phyloP scores from a whole-genome alignment of 2,113 vertebrate genomes.

The Mellivora capensis region DNA sequence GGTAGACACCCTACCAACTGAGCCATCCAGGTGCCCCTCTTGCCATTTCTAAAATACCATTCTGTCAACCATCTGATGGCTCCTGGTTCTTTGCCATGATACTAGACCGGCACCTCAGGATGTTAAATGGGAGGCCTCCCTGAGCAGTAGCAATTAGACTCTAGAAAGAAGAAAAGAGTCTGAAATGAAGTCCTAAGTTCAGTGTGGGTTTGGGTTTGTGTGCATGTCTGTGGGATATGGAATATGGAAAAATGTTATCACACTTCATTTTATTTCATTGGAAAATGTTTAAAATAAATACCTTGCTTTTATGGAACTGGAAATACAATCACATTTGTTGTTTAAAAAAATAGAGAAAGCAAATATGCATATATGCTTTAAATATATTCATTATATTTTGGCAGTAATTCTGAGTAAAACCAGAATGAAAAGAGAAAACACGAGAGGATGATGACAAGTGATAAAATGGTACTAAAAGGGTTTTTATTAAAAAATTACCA shows the following conservation, averaged over 20 bases:
- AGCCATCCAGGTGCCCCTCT: neutral
- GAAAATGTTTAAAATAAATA: constrained; percentile 43
- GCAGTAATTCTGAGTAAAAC: constrained; percentile 1
- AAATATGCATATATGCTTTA: neutral
- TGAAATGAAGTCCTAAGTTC: constrained; percentile 69
- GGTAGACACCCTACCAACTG: neutral
- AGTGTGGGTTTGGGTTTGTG: neutral
- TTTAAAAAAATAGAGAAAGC: neutral
- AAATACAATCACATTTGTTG: neutral
- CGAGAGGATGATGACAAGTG: constrained; percentile 1
- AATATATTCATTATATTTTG: constrained; percentile 26
- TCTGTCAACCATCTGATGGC: neutral
- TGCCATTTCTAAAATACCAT: neutral
- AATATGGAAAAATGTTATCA: neutral
- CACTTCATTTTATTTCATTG: constrained; percentile 17
- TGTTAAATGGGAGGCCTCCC: neutral
- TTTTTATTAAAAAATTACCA: constrained; percentile 34
- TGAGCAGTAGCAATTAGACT: neutral
- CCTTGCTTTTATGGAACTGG: neutral
- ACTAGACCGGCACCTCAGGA: neutral
- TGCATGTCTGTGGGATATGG: neutral
- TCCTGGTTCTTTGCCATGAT: neutral
- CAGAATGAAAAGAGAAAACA: constrained; percentile 2
- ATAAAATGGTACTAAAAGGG: constrained; percentile 22
- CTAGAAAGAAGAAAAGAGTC: neutral